A percentile compares a stretch with the other conserved stretches of the same genome.
phyloP scores from a whole-genome alignment of 2,888 invertebrate genomes.

The Odontomyia ornata region DNA sequence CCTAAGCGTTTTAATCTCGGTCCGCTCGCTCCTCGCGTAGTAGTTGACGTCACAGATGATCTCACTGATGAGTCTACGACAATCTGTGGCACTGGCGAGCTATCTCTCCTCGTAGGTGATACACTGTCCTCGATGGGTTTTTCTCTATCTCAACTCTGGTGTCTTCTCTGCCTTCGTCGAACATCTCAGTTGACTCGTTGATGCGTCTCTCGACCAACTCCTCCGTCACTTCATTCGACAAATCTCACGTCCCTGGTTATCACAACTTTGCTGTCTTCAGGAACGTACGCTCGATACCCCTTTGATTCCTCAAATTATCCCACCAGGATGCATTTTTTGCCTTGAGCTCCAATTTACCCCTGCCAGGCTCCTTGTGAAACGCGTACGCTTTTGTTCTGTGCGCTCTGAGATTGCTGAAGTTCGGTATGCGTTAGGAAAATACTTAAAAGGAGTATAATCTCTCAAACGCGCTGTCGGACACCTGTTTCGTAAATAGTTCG shows the following conservation, averaged over 20 bases:
- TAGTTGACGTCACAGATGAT: background rate
- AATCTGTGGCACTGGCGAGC: background rate
- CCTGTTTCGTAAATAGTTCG: slow-evolving; percentile 50
- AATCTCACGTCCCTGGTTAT: slow-evolving; percentile 13
- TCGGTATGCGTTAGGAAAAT: slow-evolving; percentile 21
- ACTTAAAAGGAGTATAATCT: slow-evolving; percentile 48
- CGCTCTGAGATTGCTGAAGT: background rate
- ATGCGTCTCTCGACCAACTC: background rate
- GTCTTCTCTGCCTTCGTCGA: background rate
- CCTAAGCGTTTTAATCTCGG: background rate
- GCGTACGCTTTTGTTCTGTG: slow-evolving; percentile 40
- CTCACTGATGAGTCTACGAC: too few relatives aligned
- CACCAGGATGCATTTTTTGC: too few relatives aligned
- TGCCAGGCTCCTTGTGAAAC: slow-evolving; percentile 45
- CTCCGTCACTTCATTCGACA: background rate
- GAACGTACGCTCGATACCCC: slow-evolving; percentile 52
- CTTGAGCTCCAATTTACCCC: slow-evolving; percentile 53
- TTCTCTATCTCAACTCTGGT: background rate
- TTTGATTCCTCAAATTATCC: too few relatives aligned
- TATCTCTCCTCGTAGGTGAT: background rate
- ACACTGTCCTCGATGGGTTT: background rate
- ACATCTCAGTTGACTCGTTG: background rate
- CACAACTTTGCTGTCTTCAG: slow-evolving; percentile 19
- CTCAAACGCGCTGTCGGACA: slow-evolving; percentile 48
- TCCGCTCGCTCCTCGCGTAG: background rate